A percentile compares a stretch with the other conserved stretches of the same genome.
Evolutionary conservation across 2,797 vertebrate species (phyloP).

Genomic region (Takifugu ocellatus): DNA sequence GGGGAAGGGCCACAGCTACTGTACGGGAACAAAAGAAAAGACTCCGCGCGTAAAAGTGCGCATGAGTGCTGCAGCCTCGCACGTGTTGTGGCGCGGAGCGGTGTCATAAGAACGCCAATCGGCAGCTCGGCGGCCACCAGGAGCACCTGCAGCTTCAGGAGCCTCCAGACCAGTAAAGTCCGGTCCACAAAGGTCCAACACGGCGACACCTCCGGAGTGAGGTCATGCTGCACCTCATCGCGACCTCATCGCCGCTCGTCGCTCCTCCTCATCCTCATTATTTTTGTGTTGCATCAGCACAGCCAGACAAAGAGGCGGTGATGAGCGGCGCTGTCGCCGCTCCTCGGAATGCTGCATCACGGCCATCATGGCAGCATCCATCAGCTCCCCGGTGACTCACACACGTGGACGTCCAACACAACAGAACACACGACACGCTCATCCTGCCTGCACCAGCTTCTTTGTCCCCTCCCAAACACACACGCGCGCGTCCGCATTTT

Average conservation of each 20-base stretch:
- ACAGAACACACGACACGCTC: no score
- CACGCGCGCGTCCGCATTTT: no score
- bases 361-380: conserved; percentile 40
- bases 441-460: conserved; percentile 1
- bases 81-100: conserved; percentile 40
- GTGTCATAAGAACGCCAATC: conserved; percentile 17
- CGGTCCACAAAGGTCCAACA: no score
- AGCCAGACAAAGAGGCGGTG: conserved; percentile 66
- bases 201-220: no score
- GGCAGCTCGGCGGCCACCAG: no score
- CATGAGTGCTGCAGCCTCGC: conserved; percentile 44
- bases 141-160: no score
- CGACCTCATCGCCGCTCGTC: conserved; percentile 14
- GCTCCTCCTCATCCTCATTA: neutral
- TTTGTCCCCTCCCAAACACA: neutral
- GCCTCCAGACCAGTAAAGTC: no score
- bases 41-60: conserved; percentile 47
- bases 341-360: conserved; percentile 72
- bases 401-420: conserved; percentile 20
- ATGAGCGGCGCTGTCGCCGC: conserved; percentile 39
- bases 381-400: conserved; percentile 12
- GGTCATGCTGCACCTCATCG: neutral
- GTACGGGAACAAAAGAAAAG: conserved; percentile 70
- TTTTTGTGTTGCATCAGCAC: conserved; percentile 56
- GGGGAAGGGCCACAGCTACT: conserved; percentile 26